Percentiles rank a stretch among this genome's conserved stretches.
Conservation (phyloP, 2,113 vertebrate species). For the Erpornis zantholeuca region DNA sequence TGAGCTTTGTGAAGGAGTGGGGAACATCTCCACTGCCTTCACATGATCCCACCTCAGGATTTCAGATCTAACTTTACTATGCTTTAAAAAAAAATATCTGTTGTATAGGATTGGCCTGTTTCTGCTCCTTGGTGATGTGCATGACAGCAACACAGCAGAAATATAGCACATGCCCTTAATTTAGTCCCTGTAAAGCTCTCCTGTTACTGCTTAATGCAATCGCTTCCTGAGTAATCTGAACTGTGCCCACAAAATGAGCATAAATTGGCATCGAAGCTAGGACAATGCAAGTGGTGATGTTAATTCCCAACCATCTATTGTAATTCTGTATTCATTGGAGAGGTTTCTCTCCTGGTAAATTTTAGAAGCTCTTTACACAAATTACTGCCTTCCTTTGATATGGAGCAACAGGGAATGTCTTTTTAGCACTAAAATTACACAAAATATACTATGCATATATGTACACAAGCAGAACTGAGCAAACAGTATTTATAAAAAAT, state of each 20-base stretch:
- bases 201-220: conserved; percentile 53
- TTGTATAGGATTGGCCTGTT: background rate
- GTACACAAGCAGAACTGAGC: background rate
- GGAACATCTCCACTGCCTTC: background rate
- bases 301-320: conserved; percentile 18
- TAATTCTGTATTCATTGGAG: background rate
- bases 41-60: background rate
- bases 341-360: conserved; percentile 1
- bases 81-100: background rate
- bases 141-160: conserved; percentile 12
- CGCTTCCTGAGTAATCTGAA: conserved; percentile 56
- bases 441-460: background rate
- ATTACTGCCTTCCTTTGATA: background rate
- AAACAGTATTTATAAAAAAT: background rate
- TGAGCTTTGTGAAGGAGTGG: background rate
- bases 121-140: background rate
- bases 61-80: background rate
- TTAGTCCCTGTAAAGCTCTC: conserved; percentile 46
- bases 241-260: conserved; percentile 46
- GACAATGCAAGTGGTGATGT: background rate
- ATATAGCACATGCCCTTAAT: conserved; percentile 44
- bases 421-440: background rate
- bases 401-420: background rate
- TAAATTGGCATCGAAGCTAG: conserved; percentile 21
- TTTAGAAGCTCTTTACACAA: conserved; percentile 9